Evolutionary conservation across 2,797 vertebrate genomes (phyloP).

Genomic region (Phrynocephalus forsythii): DNA sequence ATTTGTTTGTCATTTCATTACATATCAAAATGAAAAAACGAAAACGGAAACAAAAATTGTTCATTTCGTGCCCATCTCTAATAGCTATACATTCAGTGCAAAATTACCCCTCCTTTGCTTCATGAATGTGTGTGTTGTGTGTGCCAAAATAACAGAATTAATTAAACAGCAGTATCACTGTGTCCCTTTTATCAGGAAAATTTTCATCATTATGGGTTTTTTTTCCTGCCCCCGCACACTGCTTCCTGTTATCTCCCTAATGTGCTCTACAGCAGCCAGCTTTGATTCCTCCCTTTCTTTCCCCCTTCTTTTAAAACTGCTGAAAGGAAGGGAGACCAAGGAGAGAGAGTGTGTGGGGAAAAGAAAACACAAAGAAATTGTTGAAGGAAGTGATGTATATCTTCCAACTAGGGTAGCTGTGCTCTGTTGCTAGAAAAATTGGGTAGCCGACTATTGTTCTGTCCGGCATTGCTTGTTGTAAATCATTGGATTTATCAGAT

Average conservation of each 20-base stretch:
- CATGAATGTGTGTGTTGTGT: neutral
- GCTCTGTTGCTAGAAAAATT: slow-evolving; percentile 2
- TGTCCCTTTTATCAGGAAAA: neutral
- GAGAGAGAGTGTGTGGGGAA: neutral
- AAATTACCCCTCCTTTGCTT: neutral
- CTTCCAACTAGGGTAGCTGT: neutral
- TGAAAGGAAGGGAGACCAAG: neutral
- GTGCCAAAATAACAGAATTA: neutral
- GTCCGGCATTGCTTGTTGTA: slow-evolving; percentile 35
- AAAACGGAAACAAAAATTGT: no score
- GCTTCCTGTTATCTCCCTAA: neutral
- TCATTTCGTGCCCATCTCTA: no score
- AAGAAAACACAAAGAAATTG: neutral
- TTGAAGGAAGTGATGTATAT: slow-evolving; percentile 15
- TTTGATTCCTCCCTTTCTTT: neutral
- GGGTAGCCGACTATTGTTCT: neutral
- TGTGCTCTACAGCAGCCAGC: neutral
- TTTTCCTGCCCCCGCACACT: neutral
- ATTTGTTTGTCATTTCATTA: no score
- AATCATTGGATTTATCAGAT: slow-evolving; percentile 39
- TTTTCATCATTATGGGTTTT: neutral
- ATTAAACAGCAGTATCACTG: neutral
- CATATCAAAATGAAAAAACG: no score
- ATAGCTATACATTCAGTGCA: neutral
- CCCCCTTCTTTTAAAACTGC: neutral